Evolutionary conservation across 2,888 invertebrate species (phyloP).

Genomic region (Doris montereyensis): DNA sequence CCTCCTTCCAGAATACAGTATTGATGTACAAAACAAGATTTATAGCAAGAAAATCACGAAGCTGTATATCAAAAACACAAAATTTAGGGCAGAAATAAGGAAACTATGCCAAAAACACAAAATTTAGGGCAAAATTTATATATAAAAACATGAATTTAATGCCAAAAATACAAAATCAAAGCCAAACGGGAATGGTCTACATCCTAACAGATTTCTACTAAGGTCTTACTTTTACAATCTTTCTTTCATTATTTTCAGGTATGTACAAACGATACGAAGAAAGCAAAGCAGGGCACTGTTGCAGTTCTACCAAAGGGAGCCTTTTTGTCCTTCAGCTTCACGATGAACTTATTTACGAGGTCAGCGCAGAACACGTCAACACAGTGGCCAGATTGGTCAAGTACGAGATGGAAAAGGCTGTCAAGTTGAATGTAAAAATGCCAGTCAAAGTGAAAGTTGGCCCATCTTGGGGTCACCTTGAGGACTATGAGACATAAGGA

Average conservation of each 20-base stretch:
- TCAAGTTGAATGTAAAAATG: slow-evolving; percentile 83
- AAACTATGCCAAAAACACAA: no score
- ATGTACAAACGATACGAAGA: neutral
- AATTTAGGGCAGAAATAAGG: no score
- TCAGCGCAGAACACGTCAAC: slow-evolving; percentile 76
- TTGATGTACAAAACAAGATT: no score
- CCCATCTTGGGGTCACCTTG: slow-evolving; percentile 80
- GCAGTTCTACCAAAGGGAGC: slow-evolving; percentile 65
- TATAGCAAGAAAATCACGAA: no score
- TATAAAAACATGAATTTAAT: no score
- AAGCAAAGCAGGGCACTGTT: neutral
- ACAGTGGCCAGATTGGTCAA: slow-evolving; percentile 77
- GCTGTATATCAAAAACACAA: no score
- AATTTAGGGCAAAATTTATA: no score
- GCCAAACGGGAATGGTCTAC: no score
- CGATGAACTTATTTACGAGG: slow-evolving; percentile 96
- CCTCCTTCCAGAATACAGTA: no score
- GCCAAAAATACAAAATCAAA: no score
- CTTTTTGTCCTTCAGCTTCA: slow-evolving; percentile 90
- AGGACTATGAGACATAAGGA: slow-evolving; percentile 44
- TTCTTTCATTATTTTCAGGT: neutral
- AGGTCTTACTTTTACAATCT: no score
- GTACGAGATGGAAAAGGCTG: slow-evolving; percentile 85
- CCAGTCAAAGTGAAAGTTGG: slow-evolving; percentile 91
- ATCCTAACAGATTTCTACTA: no score